Evolutionary conservation across 1,140 invertebrate genomes (phyloP).

Genomic region (Lepidostoma basale): DNA sequence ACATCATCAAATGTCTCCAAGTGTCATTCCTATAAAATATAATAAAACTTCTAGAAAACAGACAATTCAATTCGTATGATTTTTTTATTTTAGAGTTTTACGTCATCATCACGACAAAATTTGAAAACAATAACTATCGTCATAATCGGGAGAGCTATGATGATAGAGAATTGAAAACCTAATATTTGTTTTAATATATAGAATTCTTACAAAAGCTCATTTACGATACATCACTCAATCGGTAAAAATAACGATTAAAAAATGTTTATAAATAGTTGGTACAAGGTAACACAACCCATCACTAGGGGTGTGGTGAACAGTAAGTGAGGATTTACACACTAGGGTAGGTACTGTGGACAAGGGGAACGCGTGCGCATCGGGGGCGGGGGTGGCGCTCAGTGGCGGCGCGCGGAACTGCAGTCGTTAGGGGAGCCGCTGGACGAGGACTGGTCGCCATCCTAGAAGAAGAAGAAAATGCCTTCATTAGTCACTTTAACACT

Average conservation of each 20-base stretch:
- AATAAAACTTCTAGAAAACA: no score
- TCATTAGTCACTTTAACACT: not conserved
- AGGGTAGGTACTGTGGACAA: constrained; percentile 30
- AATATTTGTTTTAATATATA: no score
- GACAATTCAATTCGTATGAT: no score
- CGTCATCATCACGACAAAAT: no score
- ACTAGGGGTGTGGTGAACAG: not conserved
- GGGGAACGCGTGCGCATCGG: not conserved
- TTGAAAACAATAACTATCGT: no score
- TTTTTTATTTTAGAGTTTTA: no score
- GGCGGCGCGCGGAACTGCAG: constrained; percentile 10
- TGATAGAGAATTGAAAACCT: no score
- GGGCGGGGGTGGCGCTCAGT: constrained; percentile 24
- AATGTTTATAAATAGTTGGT: constrained; percentile 23
- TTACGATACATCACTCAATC: no score
- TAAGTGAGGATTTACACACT: not conserved
- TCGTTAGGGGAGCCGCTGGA: constrained; percentile 44
- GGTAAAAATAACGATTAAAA: not conserved
- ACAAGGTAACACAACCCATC: not conserved
- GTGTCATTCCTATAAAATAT: no score
- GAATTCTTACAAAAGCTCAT: no score
- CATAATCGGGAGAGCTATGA: no score
- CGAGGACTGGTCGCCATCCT: constrained; percentile 42
- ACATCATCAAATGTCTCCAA: no score
- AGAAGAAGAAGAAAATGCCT: constrained; percentile 17